Base-by-base conservation (phyloP, 2,797 vertebrate genomes). In the Pseudochirops cupreus region DNA sequence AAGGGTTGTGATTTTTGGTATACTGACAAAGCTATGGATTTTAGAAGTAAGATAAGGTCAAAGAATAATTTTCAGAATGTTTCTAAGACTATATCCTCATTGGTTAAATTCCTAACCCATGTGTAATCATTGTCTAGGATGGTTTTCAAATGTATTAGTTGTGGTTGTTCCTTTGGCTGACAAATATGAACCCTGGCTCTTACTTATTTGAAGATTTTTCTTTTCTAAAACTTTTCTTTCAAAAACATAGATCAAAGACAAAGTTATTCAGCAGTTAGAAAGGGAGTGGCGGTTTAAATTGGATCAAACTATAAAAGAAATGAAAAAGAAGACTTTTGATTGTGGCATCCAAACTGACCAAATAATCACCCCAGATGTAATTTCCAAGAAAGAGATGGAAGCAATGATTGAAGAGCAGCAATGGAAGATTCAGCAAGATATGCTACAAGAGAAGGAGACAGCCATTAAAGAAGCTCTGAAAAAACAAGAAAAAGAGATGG, bases 221-320 rank as follows among this genome's bases (percentile, higher is more conserved):
- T 95, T 95, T 56, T 96, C 91, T 33, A 90, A 7, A 0, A 29
- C 90, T 59, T 94, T 97, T 87, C 96, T 96, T 98, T 95, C 95
- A 98, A 96, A 97, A 97, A 96, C 67, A 89, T 97, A 99, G 99
- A 97, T 96, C 93, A 99, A 97, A 97, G 98, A 98, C 67, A 98
- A 95, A 93, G 96, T 97, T 91, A 97, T 97, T 97, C 94, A 98
- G 92, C 97, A 99, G 98, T 96, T 99, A 97, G 99, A 99, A 98
- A 98, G 96, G 96, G 98, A 98, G 87, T 99, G 99, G 99, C 98
- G 97, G 91, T 98, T 97, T 93, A 99, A 98, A 96, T 97, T 99
- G 96, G 99, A 99, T 93, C 97, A 98, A 10, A 97, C 97, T 54
- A 4, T 98, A 92, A 96, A 98, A 95, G 99, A 99, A 94, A 56